phyloP scores from a whole-genome alignment of 1,140 invertebrate species.

The Chelonus insularis region DNA sequence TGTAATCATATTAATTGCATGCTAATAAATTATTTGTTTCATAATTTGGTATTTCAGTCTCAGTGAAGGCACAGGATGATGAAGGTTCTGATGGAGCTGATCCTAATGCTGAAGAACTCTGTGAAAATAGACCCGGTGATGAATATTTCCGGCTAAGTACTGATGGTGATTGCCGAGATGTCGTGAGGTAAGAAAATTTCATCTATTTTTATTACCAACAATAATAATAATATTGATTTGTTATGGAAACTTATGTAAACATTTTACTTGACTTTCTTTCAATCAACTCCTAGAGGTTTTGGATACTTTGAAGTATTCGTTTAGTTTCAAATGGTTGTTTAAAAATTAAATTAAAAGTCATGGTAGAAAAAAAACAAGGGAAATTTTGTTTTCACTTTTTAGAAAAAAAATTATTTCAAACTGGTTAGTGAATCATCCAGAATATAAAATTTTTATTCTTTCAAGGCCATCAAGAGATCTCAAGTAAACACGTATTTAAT shows the following conservation, averaged over 20 bases:
- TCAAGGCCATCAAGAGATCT: conserved; percentile 12
- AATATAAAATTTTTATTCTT: background rate
- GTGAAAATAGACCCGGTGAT: conserved; percentile 80
- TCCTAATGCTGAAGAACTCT: conserved; percentile 79
- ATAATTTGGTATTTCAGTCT: conserved; percentile 36
- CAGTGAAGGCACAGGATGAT: conserved; percentile 65
- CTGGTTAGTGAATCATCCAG: conserved; percentile 8
- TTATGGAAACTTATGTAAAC: too few species aligned
- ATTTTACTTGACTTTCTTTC: too few species aligned
- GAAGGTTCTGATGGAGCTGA: conserved; percentile 68
- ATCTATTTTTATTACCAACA: background rate
- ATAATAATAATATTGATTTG: background rate
- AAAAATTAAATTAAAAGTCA: too few species aligned
- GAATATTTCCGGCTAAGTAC: conserved; percentile 86
- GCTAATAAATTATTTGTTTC: background rate
- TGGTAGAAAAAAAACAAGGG: too few species aligned
- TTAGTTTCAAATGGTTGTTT: too few species aligned
- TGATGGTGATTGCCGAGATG: conserved; percentile 87
- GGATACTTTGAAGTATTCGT: too few species aligned
- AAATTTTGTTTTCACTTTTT: too few species aligned
- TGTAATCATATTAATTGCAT: background rate
- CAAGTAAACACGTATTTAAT: conserved; percentile 8
- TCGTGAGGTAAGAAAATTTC: conserved; percentile 76
- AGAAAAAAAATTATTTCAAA: background rate
- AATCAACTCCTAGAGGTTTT: too few species aligned